Percentiles rank a stretch among this genome's conserved stretches.
phyloP scores from a whole-genome alignment of 2,888 invertebrate genomes.

The Trissolcus brochymenae region DNA sequence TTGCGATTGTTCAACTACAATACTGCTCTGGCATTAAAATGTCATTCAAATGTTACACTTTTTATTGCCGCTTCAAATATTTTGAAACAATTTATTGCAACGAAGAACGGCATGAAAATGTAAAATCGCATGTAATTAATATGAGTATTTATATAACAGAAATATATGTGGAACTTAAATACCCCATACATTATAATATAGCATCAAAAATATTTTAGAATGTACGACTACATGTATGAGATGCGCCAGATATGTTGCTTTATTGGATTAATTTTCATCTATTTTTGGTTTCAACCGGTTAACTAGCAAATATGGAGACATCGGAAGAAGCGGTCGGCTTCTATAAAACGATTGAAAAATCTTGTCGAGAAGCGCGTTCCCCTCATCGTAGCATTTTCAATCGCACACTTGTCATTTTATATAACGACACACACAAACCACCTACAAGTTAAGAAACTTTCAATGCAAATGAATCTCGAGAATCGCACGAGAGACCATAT shows the following conservation, averaged over 20 bases:
- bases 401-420: slow-evolving; percentile 43
- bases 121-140: no score
- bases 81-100: not conserved
- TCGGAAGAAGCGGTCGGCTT: slow-evolving; percentile 4
- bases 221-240: no score
- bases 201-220: no score
- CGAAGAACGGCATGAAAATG: no score
- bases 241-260: no score
- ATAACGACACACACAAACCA: slow-evolving; percentile 41
- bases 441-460: slow-evolving; percentile 38
- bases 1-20: slow-evolving; percentile 45
- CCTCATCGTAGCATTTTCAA: slow-evolving; percentile 35
- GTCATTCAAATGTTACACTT: slow-evolving; percentile 20
- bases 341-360: slow-evolving; percentile 3
- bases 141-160: no score
- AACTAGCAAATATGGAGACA: not conserved
- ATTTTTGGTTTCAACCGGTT: no score
- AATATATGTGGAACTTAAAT: no score
- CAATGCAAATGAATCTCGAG: slow-evolving; percentile 33
- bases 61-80: slow-evolving; percentile 7
- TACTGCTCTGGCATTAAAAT: slow-evolving; percentile 30
- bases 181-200: no score
- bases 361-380: slow-evolving; percentile 13
- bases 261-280: not conserved
- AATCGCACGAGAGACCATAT: slow-evolving; percentile 40